phyloP scores from a whole-genome alignment of 2,113 vertebrate species.

The Melanerpes formicivorus region DNA sequence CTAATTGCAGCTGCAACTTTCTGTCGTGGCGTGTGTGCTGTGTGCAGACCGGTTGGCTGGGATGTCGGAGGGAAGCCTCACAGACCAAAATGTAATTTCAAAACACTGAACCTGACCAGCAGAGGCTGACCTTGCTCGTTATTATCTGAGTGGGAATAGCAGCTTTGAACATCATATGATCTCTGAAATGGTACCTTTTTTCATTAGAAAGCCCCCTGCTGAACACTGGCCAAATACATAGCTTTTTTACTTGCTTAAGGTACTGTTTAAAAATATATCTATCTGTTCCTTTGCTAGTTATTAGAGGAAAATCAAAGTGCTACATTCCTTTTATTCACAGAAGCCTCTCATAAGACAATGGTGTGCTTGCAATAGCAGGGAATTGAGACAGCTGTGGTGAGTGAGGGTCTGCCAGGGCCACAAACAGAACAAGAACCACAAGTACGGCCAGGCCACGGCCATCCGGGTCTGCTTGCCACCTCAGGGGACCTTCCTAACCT shows the following conservation, averaged over 20 bases:
- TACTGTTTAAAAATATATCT: constrained; percentile 62
- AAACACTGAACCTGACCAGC: constrained; percentile 72
- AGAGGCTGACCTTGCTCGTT: constrained; percentile 74
- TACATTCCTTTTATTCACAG: background rate
- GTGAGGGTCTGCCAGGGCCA: background rate
- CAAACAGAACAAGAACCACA: background rate
- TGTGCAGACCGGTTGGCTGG: background rate
- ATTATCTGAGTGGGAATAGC: constrained; percentile 76
- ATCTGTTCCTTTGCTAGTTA: constrained; percentile 58
- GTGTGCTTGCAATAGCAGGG: background rate
- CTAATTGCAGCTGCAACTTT: constrained; percentile 71
- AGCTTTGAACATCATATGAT: constrained; percentile 75
- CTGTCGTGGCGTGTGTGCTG: constrained; percentile 6
- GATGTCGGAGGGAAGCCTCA: constrained; percentile 49
- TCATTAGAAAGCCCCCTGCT: constrained; percentile 74
- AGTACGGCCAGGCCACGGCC: background rate
- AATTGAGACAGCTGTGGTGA: background rate
- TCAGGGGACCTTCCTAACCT: background rate
- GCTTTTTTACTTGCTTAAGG: constrained; percentile 61
- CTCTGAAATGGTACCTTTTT: constrained; percentile 73
- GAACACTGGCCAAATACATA: constrained; percentile 70
- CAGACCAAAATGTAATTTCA: constrained; percentile 73
- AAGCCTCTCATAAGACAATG: constrained; percentile 39
- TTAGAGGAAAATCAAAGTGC: constrained; percentile 61
- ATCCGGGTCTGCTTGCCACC: background rate